A percentile compares a stretch with the other conserved stretches of the same genome.
These are phyloP conservation scores for Pipistrellus nathusii DNA, from an alignment of 2,797 vertebrate genomes.

Conservation along the genomic window DNA sequence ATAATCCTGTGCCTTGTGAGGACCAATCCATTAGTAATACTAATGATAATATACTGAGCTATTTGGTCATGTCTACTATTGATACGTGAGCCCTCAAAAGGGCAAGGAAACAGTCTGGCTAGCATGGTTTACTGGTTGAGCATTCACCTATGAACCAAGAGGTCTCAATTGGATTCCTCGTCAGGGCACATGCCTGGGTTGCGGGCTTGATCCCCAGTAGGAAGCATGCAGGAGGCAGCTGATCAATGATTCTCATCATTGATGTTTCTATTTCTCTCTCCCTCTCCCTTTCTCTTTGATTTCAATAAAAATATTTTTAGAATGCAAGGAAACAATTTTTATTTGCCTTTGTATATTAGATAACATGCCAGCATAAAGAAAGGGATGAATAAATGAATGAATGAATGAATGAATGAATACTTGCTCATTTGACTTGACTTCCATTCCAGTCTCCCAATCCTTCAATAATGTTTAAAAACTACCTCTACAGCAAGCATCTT, in stretches of 20 bases:
- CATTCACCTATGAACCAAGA: no score
- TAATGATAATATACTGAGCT: background rate
- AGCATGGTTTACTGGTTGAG: no score
- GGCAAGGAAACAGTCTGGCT: background rate
- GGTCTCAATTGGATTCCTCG: no score
- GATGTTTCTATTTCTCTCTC: no score
- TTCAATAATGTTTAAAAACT: background rate
- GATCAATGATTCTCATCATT: no score
- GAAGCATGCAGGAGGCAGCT: no score
- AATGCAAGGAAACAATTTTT: background rate
- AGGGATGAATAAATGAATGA: background rate
- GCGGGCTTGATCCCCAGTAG: no score
- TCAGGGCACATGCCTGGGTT: no score
- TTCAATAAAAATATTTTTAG: no score
- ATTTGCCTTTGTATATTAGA: background rate
- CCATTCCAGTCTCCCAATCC: background rate
- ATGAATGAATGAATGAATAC: background rate
- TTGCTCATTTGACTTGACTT: background rate
- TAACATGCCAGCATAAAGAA: background rate
- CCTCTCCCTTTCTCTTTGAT: no score
- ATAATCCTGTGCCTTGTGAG: background rate
- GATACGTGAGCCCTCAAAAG: background rate
- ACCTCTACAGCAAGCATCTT: background rate
- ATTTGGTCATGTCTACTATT: background rate
- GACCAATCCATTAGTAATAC: background rate